Base-by-base conservation (phyloP, 2,888 invertebrate species). In the Tetropium fuscum region DNA sequence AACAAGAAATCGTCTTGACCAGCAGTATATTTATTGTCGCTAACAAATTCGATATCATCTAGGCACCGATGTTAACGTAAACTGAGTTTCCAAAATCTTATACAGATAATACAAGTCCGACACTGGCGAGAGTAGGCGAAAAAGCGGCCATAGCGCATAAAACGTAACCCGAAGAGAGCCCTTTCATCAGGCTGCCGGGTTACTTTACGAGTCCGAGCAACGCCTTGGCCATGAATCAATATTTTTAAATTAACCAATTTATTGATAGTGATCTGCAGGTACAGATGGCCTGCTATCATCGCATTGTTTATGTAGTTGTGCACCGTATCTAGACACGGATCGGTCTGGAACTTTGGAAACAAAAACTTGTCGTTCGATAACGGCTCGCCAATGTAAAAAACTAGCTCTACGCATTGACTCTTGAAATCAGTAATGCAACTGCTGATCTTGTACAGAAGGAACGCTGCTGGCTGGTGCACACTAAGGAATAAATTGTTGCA, bases 181-280 rank as follows among this genome's bases (percentile, higher is more conserved):
- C 63, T 70, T 65, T 69, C 69, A 66, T 70, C 70, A 58, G 49
- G 53, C 58, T 60, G 58, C 58, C 65, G 68, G 60, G 69, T 70
- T 72, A 72, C 71, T 72, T 72, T 68, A 73, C 70, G 70, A 70
- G 67, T 67, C 58, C 68, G 48, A 61, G 69, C 70, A 74, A 76
- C 75, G 76, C 75, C 74, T 75, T 65, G 63, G 62, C 72, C 74
- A 76, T 78, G 78, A 78, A 78, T 78, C 78, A 78, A 78, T 78
- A 76, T 77, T 78, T 78, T 78, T 77, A 78, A 78, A 78, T 79
- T 79, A 79, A 78, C 78, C 78, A 79, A 78, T 79, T 78, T 78
- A 76, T 73, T 77, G 79, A 79, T 79, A 78, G 70, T 53, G 76
- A 78, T 78, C 77, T 74, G 69, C 54, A 30, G 63, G 59, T 61